Percentiles rank a stretch among this genome's conserved stretches.
These are phyloP conservation scores for Mactra quadrangularis DNA, from an alignment of 1,140 invertebrate species.

Conservation along the genomic window DNA sequence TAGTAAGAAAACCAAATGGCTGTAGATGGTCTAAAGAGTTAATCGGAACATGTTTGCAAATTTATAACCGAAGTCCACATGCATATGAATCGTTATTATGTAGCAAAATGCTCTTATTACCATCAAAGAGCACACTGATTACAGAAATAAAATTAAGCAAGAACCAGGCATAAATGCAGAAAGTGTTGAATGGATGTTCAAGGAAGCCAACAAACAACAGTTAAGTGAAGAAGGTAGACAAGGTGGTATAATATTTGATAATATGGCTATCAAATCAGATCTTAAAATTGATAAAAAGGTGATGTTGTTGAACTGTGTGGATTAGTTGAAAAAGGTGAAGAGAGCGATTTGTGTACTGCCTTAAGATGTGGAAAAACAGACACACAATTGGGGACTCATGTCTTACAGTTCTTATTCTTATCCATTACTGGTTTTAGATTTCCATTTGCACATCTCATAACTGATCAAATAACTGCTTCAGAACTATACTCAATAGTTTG, in stretches of 20 bases:
- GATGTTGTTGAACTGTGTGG: constrained; percentile 15
- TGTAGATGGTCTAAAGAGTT: too few species aligned
- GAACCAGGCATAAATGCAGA: too few species aligned
- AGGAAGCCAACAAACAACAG: too few species aligned
- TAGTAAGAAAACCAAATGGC: too few species aligned
- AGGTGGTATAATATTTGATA: constrained; percentile 58
- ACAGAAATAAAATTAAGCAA: too few species aligned
- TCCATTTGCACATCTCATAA: constrained; percentile 61
- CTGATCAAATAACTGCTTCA: constrained; percentile 17
- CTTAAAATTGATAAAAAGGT: not conserved
- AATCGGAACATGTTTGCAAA: too few species aligned
- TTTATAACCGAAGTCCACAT: too few species aligned
- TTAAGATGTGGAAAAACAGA: constrained; percentile 1
- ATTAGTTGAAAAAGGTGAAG: constrained; percentile 35
- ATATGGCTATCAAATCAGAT: constrained; percentile 51
- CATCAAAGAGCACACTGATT: too few species aligned
- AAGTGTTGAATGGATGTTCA: too few species aligned
- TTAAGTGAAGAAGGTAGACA: too few species aligned
- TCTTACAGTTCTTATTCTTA: constrained; percentile 58
- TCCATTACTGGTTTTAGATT: constrained; percentile 59
- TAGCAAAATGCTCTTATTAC: too few species aligned
- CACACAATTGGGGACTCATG: constrained; percentile 38
- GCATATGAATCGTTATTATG: too few species aligned
- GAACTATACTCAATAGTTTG: constrained; percentile 55
- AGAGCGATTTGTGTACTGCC: not conserved